These are phyloP conservation scores for Poicephalus meyeri DNA, from an alignment of 2,113 vertebrate genomes.

Conservation along the genomic window DNA sequence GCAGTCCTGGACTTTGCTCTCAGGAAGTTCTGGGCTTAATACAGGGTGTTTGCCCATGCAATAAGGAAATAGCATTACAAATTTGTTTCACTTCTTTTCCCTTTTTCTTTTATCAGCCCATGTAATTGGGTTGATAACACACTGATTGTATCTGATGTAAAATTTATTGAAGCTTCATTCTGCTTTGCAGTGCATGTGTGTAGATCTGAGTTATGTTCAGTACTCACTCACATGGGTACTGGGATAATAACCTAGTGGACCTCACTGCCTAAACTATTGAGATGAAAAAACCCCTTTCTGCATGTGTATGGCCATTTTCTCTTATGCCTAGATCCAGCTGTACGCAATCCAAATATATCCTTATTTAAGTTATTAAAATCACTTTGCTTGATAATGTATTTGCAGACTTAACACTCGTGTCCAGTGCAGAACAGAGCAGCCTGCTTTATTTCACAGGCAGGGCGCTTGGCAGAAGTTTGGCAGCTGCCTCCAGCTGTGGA, in stretches of 20 bases:
- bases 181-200: neutral
- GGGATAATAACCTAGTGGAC: neutral
- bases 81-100: neutral
- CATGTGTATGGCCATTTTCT: neutral
- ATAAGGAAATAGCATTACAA: neutral
- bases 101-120: neutral
- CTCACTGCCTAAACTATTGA: neutral
- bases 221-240: neutral
- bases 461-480: neutral
- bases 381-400: neutral
- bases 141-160: neutral
- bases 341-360: neutral
- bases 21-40: neutral
- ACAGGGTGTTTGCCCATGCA: neutral
- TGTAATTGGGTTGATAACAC: neutral
- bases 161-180: neutral
- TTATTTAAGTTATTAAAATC: neutral
- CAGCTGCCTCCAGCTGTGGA: slow-evolving; percentile 40
- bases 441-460: neutral
- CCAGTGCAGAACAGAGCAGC: neutral
- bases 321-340: neutral
- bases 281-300: neutral
- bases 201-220: neutral
- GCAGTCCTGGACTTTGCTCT: neutral
- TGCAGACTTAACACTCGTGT: neutral